phyloP scores from a whole-genome alignment of 1,140 invertebrate species.

The Eubasilissa regina region DNA sequence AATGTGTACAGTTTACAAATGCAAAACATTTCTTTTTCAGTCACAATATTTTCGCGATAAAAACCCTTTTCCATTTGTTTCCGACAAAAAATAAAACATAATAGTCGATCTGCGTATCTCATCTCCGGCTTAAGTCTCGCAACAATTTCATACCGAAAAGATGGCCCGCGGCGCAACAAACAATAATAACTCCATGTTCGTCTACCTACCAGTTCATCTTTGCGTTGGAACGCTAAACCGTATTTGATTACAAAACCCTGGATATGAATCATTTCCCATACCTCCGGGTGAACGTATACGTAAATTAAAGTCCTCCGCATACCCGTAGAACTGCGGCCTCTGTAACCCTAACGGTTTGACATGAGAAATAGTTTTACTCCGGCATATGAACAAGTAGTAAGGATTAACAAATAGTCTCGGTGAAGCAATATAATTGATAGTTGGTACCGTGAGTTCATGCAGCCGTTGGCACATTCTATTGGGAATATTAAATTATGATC shows the following conservation, averaged over 20 bases:
- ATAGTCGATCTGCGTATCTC: not conserved
- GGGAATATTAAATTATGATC: not conserved
- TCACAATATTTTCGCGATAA: not conserved
- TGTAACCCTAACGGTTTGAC: constrained; percentile 26
- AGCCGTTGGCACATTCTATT: not conserved
- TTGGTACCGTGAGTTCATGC: constrained; percentile 43
- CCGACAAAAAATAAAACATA: not conserved
- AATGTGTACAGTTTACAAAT: too few species aligned
- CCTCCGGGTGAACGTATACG: constrained; percentile 29
- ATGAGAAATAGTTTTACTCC: constrained; percentile 51
- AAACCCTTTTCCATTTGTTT: not conserved
- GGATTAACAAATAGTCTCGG: constrained; percentile 52
- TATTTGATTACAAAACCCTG: constrained; percentile 52
- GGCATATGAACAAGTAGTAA: constrained; percentile 45
- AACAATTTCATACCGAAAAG: constrained; percentile 18
- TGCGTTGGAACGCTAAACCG: constrained; percentile 44
- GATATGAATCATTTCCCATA: constrained; percentile 47
- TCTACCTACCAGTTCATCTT: constrained; percentile 29
- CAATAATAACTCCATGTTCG: constrained; percentile 40
- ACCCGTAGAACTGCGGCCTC: constrained; percentile 40
- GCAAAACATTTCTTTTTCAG: too few species aligned
- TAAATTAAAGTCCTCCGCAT: constrained; percentile 47
- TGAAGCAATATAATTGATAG: constrained; percentile 53
- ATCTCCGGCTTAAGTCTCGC: constrained; percentile 5
- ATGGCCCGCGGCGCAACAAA: constrained; percentile 19